Base-by-base conservation (phyloP, 1,140 invertebrate genomes). In the Zaprionus davidi region DNA sequence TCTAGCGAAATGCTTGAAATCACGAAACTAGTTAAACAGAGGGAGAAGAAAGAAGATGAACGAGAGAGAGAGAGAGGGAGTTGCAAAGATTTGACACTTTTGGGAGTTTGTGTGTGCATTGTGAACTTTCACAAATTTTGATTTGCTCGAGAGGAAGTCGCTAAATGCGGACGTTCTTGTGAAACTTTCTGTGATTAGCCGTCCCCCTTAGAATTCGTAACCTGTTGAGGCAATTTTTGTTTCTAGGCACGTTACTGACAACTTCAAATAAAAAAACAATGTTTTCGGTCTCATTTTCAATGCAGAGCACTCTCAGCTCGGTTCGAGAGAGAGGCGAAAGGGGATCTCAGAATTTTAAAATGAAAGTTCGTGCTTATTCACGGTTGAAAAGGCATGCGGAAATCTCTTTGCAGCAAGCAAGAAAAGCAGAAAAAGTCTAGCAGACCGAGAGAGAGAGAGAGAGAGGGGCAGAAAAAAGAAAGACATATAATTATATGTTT, bases 331-430 rank as follows among this genome's bases (percentile, higher is more conserved):
- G 11, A 15, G 36, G 38, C 46, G 46, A 20, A 34, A 17, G 36
- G 20, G 56, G 63, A 20, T 44, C 57, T 62, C 57, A 57, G 85
- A 88, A 88, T 88, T 81, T 90, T 85, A 82, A 90, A 90, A 90
- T 90, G 85, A 90, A 90, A 90, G 85, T 90, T 90, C 85, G 85
- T 90, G 85, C 85, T 83, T 79, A 82, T 90, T 79, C 82, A 90
- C 85, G 82, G 82, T 90, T 90, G 85, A 85, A 88, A 81, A 90
- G 90, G 76, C 85, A 90, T 90, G 86, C 85, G 85, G 85, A 90
- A 90, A 90, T 88, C 78, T 88, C 31, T 34, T 34, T 36, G 9
- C 12, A 49, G 24, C 31, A 26, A 41, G 31, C 38, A 59, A 20
- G 46, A 44, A 34, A 55, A 22, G 31, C 41, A 31, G 80, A 59